Evolutionary conservation across 2,113 vertebrate species (phyloP).

Genomic region (Tapirus terrestris): DNA sequence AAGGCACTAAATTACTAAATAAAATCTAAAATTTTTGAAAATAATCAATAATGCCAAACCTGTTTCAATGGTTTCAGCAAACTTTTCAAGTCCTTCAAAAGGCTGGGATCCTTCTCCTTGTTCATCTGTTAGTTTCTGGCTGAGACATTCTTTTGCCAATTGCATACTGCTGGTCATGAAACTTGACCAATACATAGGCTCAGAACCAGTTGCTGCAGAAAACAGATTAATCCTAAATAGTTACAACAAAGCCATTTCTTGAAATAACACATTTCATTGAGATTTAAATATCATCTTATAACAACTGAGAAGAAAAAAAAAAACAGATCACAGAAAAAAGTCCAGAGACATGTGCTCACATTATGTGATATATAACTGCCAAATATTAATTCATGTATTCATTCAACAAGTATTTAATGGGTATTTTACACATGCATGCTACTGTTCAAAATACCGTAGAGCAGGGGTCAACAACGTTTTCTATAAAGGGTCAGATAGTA

Average conservation of each 20-base stretch:
- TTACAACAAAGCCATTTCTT: background rate
- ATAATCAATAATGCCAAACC: slow-evolving; percentile 84
- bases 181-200: slow-evolving; percentile 99
- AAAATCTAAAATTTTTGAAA: background rate
- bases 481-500: background rate
- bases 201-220: slow-evolving; percentile 92
- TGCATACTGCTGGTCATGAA: slow-evolving; percentile 99
- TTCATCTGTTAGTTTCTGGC: slow-evolving; percentile 97
- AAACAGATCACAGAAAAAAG: slow-evolving; percentile 19
- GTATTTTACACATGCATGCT: background rate
- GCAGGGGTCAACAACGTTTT: background rate
- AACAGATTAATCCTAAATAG: slow-evolving; percentile 31
- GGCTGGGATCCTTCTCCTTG: slow-evolving; percentile 96
- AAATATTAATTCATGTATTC: slow-evolving; percentile 3
- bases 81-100: slow-evolving; percentile 97
- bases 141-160: slow-evolving; percentile 97
- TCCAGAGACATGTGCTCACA: background rate
- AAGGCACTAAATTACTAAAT: background rate
- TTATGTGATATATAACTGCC: background rate
- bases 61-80: slow-evolving; percentile 99
- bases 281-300: background rate
- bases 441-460: background rate
- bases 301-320: background rate
- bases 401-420: background rate
- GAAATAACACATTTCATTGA: slow-evolving; percentile 25